A percentile compares a stretch with the other conserved stretches of the same genome.
Evolutionary conservation across 2,888 invertebrate species (phyloP).

Genomic region (Ormyrus labotus): DNA sequence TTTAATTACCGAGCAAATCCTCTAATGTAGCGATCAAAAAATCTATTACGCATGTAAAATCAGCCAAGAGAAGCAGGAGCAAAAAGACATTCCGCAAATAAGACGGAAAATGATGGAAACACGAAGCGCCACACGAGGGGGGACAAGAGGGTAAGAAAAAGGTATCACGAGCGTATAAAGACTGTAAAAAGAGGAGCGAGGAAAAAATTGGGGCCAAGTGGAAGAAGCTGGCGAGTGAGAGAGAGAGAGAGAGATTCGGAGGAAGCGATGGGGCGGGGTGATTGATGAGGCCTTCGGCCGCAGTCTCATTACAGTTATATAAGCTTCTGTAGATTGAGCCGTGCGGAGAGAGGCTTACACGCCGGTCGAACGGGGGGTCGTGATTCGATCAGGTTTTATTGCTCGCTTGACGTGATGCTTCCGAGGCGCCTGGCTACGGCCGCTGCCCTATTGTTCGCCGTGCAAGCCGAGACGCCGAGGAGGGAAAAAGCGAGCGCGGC

Average conservation of each 20-base stretch:
- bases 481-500: too few species aligned
- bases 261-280: conserved; percentile 63
- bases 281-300: conserved; percentile 75
- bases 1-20: too few species aligned
- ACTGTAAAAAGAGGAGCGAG: conserved; percentile 55
- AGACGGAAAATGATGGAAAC: conserved; percentile 3
- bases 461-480: too few species aligned
- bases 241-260: conserved; percentile 42
- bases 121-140: conserved; percentile 21
- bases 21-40: too few species aligned
- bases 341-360: conserved; percentile 69
- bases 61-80: too few species aligned
- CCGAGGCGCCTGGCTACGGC: conserved; percentile 56
- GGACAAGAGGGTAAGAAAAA: conserved; percentile 24
- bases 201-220: conserved; percentile 19
- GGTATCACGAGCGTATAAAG: too few species aligned
- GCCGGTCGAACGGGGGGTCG: conserved; percentile 70
- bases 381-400: conserved; percentile 76
- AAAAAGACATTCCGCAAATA: background rate
- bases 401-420: conserved; percentile 70
- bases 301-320: conserved; percentile 76
- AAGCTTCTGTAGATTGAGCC: conserved; percentile 76
- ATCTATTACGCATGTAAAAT: too few species aligned
- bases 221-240: conserved; percentile 33
- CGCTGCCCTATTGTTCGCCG: background rate